Evolutionary conservation across 2,113 vertebrate genomes (phyloP).

Genomic region (Dolichotis patagonum): DNA sequence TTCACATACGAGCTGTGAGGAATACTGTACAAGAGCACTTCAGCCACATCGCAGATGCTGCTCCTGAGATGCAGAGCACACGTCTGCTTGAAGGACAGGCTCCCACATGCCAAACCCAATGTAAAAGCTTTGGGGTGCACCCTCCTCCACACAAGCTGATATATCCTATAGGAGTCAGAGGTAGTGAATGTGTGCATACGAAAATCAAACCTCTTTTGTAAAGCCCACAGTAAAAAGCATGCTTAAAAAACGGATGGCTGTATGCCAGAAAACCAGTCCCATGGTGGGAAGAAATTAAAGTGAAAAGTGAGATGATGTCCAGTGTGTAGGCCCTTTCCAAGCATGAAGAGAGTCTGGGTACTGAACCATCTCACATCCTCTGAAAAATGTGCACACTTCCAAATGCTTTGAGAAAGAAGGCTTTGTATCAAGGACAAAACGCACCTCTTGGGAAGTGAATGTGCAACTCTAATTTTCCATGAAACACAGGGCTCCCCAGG

Average conservation of each 20-base stretch:
- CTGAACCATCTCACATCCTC: too few relatives aligned
- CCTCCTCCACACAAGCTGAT: not conserved
- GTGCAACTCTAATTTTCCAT: not conserved
- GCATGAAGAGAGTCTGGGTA: rapidly evolving
- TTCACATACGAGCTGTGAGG: not conserved
- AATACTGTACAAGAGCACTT: not conserved
- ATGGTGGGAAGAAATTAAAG: slow-evolving; percentile 49
- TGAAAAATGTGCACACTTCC: not conserved
- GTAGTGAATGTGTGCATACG: slow-evolving; percentile 44
- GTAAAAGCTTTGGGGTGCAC: not conserved
- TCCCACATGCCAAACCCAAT: not conserved
- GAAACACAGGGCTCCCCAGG: not conserved
- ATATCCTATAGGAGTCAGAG: slow-evolving; percentile 15
- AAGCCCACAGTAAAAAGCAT: slow-evolving; percentile 10
- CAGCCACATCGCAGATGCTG: not conserved
- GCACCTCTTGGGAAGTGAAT: rapidly evolving
- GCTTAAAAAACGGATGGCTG: not conserved
- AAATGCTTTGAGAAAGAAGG: not conserved
- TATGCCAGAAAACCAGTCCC: slow-evolving; percentile 48
- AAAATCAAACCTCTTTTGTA: slow-evolving; percentile 63
- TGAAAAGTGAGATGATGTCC: not conserved
- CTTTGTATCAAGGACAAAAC: too few relatives aligned
- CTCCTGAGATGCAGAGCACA: not conserved
- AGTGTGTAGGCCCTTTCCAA: not conserved
- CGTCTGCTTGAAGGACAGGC: not conserved